Evolutionary conservation across 2,113 vertebrate genomes (phyloP), one percentile per base, ranked within the genome.

Genomic region (Acrocephalus kingi): DNA sequence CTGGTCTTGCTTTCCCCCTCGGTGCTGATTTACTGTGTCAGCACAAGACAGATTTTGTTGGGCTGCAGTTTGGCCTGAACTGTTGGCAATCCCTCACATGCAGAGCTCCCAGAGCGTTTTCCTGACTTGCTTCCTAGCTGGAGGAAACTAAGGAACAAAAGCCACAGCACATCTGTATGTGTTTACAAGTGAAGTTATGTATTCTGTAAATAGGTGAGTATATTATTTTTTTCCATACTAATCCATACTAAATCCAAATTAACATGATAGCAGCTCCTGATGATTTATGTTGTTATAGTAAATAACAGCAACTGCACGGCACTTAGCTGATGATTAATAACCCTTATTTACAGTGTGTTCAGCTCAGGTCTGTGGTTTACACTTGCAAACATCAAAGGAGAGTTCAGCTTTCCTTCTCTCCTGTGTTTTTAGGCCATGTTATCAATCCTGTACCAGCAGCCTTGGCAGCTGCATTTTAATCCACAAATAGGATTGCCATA

Each of bases 211-310:
- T 37, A 82, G 63, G 62, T 43, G 52, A 89, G 88, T 49, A n/a
- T 69, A 68, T 68, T 89, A 24, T 67, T 89, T 87, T 87, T 74
- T 87, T 72, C 76, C 58, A 0, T 71, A 71, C 74, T 94, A 90
- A 93, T 95, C 89, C 64, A 51, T 85, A 69, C 73, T 75, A 89
- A 91, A 95, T 77, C 86, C 96, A 93, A 93, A 96, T 96, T 96
- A 95, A 94, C 63, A n/a, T 5, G 11, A 52, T 93, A 90, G 80
- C 13, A 0, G 71, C 31, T 63, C 48, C 51, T 25, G 37, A 35
- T 96, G 95, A 97, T 97, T 97, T 96, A 96, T 96, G 90, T 86
- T 77, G 68, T 94, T 89, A 72, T 28, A 96, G 89, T 93, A 89
- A 95, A 92, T 75, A 97, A 91, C 61, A 88, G 84, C 30, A 92